Conservation (phyloP, 1,140 invertebrate genomes). For the Camponotus vicinus region DNA sequence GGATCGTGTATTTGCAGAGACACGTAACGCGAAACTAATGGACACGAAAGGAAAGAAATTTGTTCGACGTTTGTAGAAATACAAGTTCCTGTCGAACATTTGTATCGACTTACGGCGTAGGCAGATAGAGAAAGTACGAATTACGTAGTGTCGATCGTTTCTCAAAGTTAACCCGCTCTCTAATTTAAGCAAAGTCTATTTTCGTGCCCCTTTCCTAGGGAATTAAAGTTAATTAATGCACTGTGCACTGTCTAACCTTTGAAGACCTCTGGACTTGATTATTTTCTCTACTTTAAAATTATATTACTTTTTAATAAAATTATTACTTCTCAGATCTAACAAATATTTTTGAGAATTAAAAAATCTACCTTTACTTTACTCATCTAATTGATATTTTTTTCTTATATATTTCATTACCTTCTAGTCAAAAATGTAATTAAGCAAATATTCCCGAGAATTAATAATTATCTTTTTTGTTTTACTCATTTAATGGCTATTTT, state of each 20-base stretch:
- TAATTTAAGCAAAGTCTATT: constrained; percentile 39
- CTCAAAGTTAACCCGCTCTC: constrained; percentile 27
- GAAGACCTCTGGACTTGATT: not conserved
- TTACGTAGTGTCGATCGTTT: constrained; percentile 24
- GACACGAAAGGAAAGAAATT: constrained; percentile 42
- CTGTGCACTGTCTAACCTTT: not conserved
- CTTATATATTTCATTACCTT: no score
- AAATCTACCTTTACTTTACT: no score
- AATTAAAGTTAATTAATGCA: constrained; percentile 39
- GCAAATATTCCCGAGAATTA: not conserved
- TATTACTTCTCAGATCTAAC: not conserved
- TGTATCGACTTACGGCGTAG: constrained; percentile 3
- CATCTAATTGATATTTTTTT: no score
- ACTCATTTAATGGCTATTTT: not conserved
- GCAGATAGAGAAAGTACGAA: constrained; percentile 26
- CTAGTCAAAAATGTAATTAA: no score
- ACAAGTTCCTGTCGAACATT: constrained; percentile 1
- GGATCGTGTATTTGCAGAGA: constrained; percentile 6
- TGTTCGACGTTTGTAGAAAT: constrained; percentile 40
- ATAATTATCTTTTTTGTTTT: not conserved
- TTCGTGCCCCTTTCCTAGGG: not conserved
- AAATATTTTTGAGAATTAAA: constrained; percentile 1
- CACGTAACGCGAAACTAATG: constrained; percentile 56
- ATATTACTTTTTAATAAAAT: not conserved
- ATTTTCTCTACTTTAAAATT: not conserved